These are phyloP conservation scores for Drosophila virilis DNA, from an alignment of 1,140 invertebrate genomes.

Conservation along the genomic window DNA sequence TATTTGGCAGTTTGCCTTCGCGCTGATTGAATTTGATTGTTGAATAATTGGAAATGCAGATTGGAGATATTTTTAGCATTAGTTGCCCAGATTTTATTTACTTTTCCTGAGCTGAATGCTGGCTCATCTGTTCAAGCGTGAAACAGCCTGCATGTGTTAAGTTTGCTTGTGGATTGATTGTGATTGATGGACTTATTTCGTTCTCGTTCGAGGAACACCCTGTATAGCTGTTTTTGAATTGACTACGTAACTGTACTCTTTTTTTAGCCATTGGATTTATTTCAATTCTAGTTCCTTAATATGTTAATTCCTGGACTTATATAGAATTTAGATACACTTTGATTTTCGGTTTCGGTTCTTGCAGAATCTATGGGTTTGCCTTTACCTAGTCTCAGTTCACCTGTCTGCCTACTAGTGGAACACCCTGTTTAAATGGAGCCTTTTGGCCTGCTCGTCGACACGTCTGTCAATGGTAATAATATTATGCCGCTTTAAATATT, in stretches of 20 bases:
- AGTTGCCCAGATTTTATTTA: too few species aligned
- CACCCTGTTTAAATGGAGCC: conserved; percentile 43
- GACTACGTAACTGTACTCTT: too few species aligned
- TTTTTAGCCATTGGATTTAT: too few species aligned
- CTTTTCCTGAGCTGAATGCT: neutral
- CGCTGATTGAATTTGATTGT: too few species aligned
- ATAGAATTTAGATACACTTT: too few species aligned
- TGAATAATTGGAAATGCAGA: too few species aligned
- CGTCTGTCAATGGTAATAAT: conserved; percentile 73
- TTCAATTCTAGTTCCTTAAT: too few species aligned
- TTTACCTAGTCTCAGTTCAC: neutral
- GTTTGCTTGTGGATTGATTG: neutral
- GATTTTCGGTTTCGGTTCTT: neutral
- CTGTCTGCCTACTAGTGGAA: conserved; percentile 5
- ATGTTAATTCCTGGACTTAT: too few species aligned
- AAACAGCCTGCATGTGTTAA: neutral
- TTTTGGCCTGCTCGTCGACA: conserved; percentile 26
- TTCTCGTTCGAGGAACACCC: neutral
- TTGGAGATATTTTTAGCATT: too few species aligned
- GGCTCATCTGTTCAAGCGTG: neutral
- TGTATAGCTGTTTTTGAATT: neutral
- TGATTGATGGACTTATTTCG: neutral
- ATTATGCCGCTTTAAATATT: conserved; percentile 74
- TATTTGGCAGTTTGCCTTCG: too few species aligned
- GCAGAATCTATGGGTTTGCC: neutral